A percentile compares a stretch with the other conserved stretches of the same genome.
These are phyloP conservation scores for Lagorchestes hirsutus DNA, from an alignment of 2,797 vertebrate species.

Conservation along the genomic window DNA sequence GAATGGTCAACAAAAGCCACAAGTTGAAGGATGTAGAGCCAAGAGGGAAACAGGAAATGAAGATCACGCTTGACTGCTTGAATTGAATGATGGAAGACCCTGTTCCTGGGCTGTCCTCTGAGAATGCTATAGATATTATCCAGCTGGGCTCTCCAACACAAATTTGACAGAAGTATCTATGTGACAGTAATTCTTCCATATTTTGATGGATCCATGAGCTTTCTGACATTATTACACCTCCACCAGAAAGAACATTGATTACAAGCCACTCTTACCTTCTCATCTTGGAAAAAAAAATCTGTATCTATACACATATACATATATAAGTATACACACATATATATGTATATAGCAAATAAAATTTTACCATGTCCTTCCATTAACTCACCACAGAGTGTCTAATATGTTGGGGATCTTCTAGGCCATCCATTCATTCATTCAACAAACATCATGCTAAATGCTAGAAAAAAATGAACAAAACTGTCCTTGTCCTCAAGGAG, in stretches of 20 bases:
- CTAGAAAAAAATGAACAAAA: too few relatives aligned
- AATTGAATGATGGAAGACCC: conserved; percentile 71
- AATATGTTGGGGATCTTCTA: too few relatives aligned
- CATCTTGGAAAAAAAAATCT: not conserved
- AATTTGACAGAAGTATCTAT: not conserved
- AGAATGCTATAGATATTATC: not conserved
- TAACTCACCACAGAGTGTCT: too few relatives aligned
- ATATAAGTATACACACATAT: not conserved
- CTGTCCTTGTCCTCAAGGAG: too few relatives aligned
- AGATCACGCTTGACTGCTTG: conserved; percentile 70
- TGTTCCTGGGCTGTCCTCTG: conserved; percentile 35
- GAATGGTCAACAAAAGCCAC: conserved; percentile 66
- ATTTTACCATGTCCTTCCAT: too few relatives aligned
- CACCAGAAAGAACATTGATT: not conserved
- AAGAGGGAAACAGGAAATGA: conserved; percentile 74
- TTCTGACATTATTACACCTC: not conserved
- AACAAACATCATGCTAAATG: too few relatives aligned
- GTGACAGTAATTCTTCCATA: not conserved
- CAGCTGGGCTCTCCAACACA: not conserved
- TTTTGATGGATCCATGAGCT: not conserved
- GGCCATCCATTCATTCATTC: too few relatives aligned
- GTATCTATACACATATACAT: not conserved
- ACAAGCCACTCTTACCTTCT: not conserved
- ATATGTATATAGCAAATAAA: too few relatives aligned
- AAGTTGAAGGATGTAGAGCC: conserved; percentile 74